Evolutionary conservation across 1,140 invertebrate species (phyloP), one percentile per base, ranked within the genome.

Genomic region (Pseudomyrmex flavicornis): DNA sequence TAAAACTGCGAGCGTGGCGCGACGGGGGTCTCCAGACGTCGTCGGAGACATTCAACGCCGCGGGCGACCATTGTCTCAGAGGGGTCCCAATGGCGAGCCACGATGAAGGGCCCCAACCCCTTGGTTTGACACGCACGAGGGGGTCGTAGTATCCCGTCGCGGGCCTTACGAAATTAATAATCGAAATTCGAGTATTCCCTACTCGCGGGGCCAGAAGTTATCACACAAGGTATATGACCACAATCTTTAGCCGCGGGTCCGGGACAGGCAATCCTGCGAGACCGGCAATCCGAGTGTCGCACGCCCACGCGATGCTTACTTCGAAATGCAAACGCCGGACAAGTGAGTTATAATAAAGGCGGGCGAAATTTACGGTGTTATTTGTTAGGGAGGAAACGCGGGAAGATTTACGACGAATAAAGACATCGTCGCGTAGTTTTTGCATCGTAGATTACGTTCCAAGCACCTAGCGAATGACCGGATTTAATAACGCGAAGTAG

Each of bases 41-140:
- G 93, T 92, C 92, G 93, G 93, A 93, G 93, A 94, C 93, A 93
- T 93, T 91, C 75, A 91, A 88, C 93, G 86, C 93, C 89, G 88
- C 93, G 82, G 93, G 93, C 91, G 93, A 90, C 92, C 93, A 94
- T 94, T 94, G 93, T 94, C 93, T 94, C 92, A 94, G 92, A 84
- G 87, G 85, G 88, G 88, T 88, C 83, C 86, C 89, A 86, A 88
- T 86, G 79, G 85, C 82, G 76, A 82, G 80, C 88, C 66, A 22
- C 65, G 63, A 48, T 69, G 87, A 73, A 90, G 80, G 80, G 83
- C 85, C 83, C 82, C 82, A 85, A 84, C 85, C 83, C 85, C 65
- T 17, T 17, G 61, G 85, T 48, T 63, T 92, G 92, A 92, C 92
- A 91, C 90, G 84, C 91, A 90, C 91, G 89, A 79, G 91, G 92